phyloP scores from a whole-genome alignment of 2,888 invertebrate genomes.

The Dusona sp. region DNA sequence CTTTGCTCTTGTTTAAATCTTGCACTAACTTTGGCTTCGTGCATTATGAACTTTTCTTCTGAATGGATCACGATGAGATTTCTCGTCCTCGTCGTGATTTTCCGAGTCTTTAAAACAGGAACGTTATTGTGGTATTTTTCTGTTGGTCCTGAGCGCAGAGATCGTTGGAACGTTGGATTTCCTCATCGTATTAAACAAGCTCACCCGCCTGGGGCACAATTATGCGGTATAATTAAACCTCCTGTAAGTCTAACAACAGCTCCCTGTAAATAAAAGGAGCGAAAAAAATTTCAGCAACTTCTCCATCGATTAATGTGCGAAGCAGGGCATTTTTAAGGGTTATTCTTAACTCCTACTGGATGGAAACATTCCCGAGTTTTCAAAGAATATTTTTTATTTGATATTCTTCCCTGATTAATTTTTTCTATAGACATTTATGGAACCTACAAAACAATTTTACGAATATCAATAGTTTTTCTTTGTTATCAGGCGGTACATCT shows the following conservation, averaged over 20 bases:
- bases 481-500: not conserved
- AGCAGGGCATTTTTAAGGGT: not conserved
- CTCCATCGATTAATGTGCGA: not conserved
- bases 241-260: conserved; percentile 40
- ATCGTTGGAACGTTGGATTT: conserved; percentile 16
- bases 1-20: not conserved
- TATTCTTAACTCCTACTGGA: not conserved
- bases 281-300: conserved; percentile 19
- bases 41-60: not conserved
- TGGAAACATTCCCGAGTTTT: not conserved
- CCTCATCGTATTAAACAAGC: conserved; percentile 14
- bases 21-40: not conserved
- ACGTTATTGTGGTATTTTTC: conserved; percentile 33
- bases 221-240: conserved; percentile 44
- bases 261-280: not conserved
- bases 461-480: not conserved
- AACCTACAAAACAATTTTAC: not conserved
- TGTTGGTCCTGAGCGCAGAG: conserved; percentile 17
- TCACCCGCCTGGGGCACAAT: conserved; percentile 32
- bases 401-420: not conserved
- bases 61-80: not conserved
- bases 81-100: not conserved
- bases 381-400: not conserved
- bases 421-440: not conserved
- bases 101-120: conserved; percentile 5